These are phyloP conservation scores for Onychostoma macrolepis DNA, from an alignment of 2,113 vertebrate genomes.

Conservation along the genomic window DNA sequence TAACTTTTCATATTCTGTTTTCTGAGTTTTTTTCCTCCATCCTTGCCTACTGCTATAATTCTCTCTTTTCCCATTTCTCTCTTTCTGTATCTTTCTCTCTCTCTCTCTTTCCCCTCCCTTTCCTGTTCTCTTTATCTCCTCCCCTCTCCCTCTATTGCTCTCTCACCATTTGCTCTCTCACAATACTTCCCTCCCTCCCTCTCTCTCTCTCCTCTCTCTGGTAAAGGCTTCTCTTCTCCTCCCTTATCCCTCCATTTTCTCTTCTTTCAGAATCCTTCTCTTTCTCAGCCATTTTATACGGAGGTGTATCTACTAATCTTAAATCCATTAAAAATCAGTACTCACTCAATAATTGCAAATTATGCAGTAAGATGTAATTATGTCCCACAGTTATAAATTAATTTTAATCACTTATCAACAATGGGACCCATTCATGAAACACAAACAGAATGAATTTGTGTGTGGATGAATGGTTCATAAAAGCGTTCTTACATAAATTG, in stretches of 20 bases:
- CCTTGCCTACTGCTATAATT: background rate
- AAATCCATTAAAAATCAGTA: constrained; percentile 26
- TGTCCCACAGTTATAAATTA: background rate
- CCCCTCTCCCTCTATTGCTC: constrained; percentile 49
- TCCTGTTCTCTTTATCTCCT: constrained; percentile 43
- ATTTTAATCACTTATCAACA: constrained; percentile 2
- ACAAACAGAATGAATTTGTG: background rate
- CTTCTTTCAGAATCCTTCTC: constrained; percentile 56
- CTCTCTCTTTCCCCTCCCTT: constrained; percentile 36
- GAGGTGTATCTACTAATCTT: constrained; percentile 40
- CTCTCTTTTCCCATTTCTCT: constrained; percentile 21
- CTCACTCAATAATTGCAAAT: background rate
- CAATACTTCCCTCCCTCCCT: constrained; percentile 40
- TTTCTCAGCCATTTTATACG: constrained; percentile 61
- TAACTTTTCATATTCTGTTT: background rate
- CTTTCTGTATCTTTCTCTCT: constrained; percentile 14
- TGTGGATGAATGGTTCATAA: background rate
- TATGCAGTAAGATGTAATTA: background rate
- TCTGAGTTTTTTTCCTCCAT: background rate
- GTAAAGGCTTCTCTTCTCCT: constrained; percentile 58
- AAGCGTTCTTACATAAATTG: background rate
- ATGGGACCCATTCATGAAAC: background rate
- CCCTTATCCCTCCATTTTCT: constrained; percentile 64
- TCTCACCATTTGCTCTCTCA: constrained; percentile 45
- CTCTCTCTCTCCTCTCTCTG: constrained; percentile 50